phyloP scores from a whole-genome alignment of 2,113 vertebrate species.

The Corythaeola cristata region DNA sequence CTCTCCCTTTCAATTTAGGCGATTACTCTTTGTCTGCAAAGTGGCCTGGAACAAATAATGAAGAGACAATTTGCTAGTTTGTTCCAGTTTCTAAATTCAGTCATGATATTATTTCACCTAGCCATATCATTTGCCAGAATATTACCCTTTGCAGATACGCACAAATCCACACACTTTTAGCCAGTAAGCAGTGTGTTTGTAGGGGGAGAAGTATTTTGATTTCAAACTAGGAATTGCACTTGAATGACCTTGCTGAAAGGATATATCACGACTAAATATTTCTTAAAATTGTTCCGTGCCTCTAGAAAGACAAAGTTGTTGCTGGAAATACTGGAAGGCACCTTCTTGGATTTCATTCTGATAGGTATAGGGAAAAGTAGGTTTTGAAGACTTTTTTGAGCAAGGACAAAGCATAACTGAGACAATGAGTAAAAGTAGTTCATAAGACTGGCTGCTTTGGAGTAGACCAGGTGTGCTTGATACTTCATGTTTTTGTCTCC shows the following conservation, averaged over 20 bases:
- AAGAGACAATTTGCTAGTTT: not conserved
- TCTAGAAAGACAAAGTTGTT: not conserved
- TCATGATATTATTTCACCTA: not conserved
- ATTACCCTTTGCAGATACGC: not conserved
- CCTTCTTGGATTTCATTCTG: not conserved
- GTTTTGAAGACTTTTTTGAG: not conserved
- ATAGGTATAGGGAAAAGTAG: not conserved
- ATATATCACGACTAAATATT: not conserved
- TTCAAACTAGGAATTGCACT: not conserved
- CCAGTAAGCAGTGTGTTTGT: not conserved
- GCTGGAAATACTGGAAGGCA: not conserved
- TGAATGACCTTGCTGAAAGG: constrained; percentile 4
- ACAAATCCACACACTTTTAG: not conserved
- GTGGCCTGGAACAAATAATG: not conserved
- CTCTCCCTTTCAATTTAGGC: not conserved
- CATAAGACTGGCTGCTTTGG: not conserved
- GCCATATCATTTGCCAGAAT: not conserved
- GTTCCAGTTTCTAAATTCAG: not conserved
- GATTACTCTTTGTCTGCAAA: not conserved
- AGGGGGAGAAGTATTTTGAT: not conserved
- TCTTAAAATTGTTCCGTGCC: constrained; percentile 34
- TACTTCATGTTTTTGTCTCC: not conserved
- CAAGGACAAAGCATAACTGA: not conserved
- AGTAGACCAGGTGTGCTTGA: not conserved
- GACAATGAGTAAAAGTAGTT: not conserved